Conservation (phyloP, 2,888 invertebrate species). For the Laspeyria flexula region DNA sequence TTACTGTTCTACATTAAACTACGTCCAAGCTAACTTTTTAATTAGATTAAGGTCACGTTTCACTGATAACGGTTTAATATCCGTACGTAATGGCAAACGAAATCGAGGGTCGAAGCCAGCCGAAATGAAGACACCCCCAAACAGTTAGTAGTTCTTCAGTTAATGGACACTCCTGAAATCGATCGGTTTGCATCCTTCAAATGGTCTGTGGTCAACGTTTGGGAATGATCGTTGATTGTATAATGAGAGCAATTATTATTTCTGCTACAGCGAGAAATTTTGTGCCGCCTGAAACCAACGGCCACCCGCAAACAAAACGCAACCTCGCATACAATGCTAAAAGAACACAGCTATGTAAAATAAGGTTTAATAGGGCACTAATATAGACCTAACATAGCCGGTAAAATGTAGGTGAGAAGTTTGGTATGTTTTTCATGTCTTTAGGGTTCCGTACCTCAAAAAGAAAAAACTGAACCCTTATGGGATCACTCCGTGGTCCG, state of each 20-base stretch:
- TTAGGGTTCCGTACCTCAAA: too few species aligned
- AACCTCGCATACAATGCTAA: too few species aligned
- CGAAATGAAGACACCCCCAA: conserved; percentile 9
- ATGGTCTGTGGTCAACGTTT: not conserved
- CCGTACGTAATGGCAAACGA: conserved; percentile 6
- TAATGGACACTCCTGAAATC: conserved; percentile 1
- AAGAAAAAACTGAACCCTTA: too few species aligned
- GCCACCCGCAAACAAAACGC: too few species aligned
- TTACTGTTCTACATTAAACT: not conserved
- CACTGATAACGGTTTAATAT: conserved; percentile 13
- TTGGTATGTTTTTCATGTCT: too few species aligned
- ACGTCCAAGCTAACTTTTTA: conserved; percentile 10
- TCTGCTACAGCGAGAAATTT: not conserved
- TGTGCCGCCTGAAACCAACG: too few species aligned
- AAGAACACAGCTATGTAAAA: too few species aligned
- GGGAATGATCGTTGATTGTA: not conserved
- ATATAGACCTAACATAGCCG: too few species aligned
- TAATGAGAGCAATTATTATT: too few species aligned
- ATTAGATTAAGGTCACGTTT: conserved; percentile 15
- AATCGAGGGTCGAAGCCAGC: not conserved
- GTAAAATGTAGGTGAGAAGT: too few species aligned
- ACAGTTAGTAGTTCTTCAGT: conserved; percentile 1
- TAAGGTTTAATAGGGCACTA: too few species aligned
- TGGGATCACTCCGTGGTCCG: too few species aligned
- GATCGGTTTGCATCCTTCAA: not conserved